A percentile compares a stretch with the other conserved stretches of the same genome.
Evolutionary conservation across 2,797 vertebrate species (phyloP).

Genomic region (Tauraco hartlaubi): DNA sequence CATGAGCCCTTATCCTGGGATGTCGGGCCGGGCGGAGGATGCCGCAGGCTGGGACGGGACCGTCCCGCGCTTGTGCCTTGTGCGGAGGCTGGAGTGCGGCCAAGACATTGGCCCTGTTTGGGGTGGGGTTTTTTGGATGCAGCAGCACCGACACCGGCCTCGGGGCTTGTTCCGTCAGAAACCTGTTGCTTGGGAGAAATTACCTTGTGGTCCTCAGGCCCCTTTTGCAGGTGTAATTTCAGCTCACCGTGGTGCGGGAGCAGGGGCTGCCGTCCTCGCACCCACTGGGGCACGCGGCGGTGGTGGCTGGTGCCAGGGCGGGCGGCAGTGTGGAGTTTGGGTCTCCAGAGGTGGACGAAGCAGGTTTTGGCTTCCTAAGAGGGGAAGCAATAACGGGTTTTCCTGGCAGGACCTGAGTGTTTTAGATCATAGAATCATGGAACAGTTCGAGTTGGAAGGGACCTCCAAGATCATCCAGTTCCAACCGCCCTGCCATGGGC

Average conservation of each 20-base stretch:
- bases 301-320: background rate
- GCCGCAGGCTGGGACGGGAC: background rate
- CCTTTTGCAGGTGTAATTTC: background rate
- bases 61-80: rapidly evolving
- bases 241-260: rapidly evolving
- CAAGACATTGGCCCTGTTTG: background rate
- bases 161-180: background rate
- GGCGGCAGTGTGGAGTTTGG: rapidly evolving
- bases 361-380: background rate
- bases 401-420: background rate
- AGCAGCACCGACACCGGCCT: background rate
- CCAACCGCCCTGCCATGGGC: too few species aligned
- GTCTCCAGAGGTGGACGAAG: background rate
- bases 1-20: background rate
- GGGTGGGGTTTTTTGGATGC: background rate
- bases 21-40: background rate
- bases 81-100: background rate
- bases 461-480: too few species aligned
- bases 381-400: background rate
- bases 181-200: background rate
- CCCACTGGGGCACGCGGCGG: rapidly evolving
- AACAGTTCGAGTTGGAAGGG: too few species aligned
- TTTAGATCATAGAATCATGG: background rate
- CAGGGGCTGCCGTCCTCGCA: background rate
- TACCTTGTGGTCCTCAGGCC: too few species aligned